Evolutionary conservation across 1,140 invertebrate genomes (phyloP).

Genomic region (Eumeta japonica): DNA sequence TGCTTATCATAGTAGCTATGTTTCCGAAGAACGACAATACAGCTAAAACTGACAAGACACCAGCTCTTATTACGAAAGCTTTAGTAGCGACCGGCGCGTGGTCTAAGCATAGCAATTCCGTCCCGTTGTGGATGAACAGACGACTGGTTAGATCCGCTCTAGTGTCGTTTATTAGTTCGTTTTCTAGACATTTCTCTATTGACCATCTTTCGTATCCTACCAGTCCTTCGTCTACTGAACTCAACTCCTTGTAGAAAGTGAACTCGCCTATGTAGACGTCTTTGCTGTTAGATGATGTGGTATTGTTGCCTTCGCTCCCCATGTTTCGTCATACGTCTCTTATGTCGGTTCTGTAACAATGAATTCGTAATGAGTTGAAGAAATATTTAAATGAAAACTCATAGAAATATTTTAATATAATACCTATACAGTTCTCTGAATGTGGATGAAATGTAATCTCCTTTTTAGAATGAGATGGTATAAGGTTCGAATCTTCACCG

Average conservation of each 20-base stretch:
- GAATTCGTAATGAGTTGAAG: no score
- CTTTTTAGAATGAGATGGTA: no score
- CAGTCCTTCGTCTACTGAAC: conserved; percentile 7
- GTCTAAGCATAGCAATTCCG: conserved; percentile 49
- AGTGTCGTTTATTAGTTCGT: conserved; percentile 23
- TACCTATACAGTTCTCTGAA: no score
- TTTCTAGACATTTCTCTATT: conserved; percentile 33
- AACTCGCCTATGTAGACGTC: conserved; percentile 20
- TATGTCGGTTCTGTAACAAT: no score
- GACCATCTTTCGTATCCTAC: conserved; percentile 22
- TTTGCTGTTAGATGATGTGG: conserved; percentile 37
- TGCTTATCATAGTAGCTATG: conserved; percentile 71
- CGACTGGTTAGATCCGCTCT: conserved; percentile 19
- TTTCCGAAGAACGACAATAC: conserved; percentile 73
- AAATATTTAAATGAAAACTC: no score
- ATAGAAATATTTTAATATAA: no score
- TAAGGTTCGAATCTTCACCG: no score
- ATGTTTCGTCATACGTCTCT: conserved; percentile 48
- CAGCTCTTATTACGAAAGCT: conserved; percentile 61
- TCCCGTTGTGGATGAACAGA: conserved; percentile 36
- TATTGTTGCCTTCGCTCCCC: conserved; percentile 43
- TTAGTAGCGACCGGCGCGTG: conserved; percentile 66
- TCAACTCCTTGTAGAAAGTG: conserved; percentile 20
- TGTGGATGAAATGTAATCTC: no score
- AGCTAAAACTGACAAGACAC: conserved; percentile 68